Percentiles rank a stretch among this genome's conserved stretches.
Conservation (phyloP, 2,113 vertebrate genomes). For the Zingel zingel region DNA sequence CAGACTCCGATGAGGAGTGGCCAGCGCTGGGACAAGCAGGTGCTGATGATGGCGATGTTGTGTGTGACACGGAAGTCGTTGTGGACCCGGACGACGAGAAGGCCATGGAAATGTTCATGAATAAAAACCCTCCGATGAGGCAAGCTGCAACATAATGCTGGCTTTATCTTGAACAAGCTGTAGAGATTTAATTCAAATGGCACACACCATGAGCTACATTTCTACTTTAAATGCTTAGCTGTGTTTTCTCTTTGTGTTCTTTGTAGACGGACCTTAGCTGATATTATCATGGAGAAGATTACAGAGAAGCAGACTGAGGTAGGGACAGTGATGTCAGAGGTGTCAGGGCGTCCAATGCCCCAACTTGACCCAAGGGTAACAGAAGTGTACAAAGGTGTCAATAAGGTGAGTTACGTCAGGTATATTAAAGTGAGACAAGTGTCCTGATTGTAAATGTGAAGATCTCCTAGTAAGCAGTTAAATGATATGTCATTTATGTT, state of each 20-base stretch:
- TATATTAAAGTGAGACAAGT: neutral
- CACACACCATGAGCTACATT: fast-evolving
- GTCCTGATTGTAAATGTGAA: neutral
- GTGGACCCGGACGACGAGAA: constrained; percentile 92
- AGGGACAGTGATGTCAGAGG: constrained; percentile 91
- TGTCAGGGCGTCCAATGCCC: constrained; percentile 89
- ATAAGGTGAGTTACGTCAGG: constrained; percentile 83
- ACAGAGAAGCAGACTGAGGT: constrained; percentile 99
- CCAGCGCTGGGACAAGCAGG: constrained; percentile 87
- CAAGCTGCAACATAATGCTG: constrained; percentile 50
- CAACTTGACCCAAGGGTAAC: constrained; percentile 92
- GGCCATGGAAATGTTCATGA: constrained; percentile 98
- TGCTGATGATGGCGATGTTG: constrained; percentile 59
- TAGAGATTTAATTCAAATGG: neutral
- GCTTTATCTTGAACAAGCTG: neutral
- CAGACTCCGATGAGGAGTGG: constrained; percentile 93
- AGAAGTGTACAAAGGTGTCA: constrained; percentile 94
- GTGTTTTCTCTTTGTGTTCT: constrained; percentile 26
- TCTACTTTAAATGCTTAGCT: neutral
- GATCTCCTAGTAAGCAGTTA: neutral
- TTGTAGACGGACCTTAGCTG: constrained; percentile 91
- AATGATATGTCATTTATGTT: constrained; percentile 7
- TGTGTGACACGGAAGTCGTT: constrained; percentile 79
- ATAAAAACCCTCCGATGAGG: constrained; percentile 93
- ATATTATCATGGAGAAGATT: constrained; percentile 98